Percentiles rank a stretch among this genome's conserved stretches.
These are phyloP conservation scores for Lamprotornis superbus DNA, from an alignment of 2,113 vertebrate genomes.

Conservation along the genomic window DNA sequence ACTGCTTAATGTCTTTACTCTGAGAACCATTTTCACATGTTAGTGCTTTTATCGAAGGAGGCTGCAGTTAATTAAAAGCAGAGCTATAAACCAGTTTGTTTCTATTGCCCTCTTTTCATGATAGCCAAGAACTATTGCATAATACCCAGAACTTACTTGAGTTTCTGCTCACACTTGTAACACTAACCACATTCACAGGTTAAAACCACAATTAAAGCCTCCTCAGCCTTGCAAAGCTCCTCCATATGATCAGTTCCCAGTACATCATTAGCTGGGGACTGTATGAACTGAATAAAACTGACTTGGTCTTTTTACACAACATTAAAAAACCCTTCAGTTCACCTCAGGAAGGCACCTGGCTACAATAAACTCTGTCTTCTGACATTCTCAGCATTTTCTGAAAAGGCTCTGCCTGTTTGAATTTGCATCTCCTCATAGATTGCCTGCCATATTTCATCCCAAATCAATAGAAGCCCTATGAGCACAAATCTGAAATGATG, in stretches of 20 bases:
- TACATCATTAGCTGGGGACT: neutral
- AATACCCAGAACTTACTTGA: neutral
- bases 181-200: neutral
- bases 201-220: neutral
- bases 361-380: neutral
- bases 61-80: constrained; percentile 49
- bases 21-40: neutral
- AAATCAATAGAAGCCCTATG: constrained; percentile 29
- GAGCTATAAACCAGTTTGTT: neutral
- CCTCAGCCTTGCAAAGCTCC: neutral
- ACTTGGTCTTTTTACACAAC: neutral
- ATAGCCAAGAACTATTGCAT: constrained; percentile 38
- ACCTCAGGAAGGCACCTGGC: neutral
- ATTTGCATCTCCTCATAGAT: neutral
- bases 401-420: neutral
- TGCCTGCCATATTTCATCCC: constrained; percentile 15
- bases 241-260: neutral
- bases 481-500: neutral
- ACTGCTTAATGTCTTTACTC: neutral
- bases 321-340: neutral
- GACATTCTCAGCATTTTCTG: neutral
- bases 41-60: constrained; percentile 18
- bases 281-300: neutral
- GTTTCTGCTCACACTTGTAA: neutral
- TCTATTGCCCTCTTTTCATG: neutral